Conservation (phyloP, 2,888 invertebrate species). For the Brachyptera risi region DNA sequence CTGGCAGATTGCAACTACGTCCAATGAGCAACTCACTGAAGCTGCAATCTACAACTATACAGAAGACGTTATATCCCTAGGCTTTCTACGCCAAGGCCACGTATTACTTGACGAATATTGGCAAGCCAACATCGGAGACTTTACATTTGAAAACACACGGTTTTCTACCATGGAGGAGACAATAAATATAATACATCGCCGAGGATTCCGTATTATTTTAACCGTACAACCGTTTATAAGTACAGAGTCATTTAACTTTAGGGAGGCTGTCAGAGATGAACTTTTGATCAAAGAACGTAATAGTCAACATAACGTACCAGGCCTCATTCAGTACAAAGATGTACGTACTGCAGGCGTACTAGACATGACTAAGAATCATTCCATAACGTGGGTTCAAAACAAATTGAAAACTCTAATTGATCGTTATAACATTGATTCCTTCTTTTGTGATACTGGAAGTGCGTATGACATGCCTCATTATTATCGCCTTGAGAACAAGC, state of each 20-base stretch:
- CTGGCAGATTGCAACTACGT: conserved; percentile 75
- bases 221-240: conserved; percentile 85
- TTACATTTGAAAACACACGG: conserved; percentile 70
- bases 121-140: conserved; percentile 57
- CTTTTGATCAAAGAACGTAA: conserved; percentile 76
- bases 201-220: conserved; percentile 83
- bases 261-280: conserved; percentile 68
- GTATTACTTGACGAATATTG: conserved; percentile 56
- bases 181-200: conserved; percentile 72
- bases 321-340: conserved; percentile 75
- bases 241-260: conserved; percentile 78
- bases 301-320: conserved; percentile 74
- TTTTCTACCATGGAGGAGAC: conserved; percentile 76
- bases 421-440: conserved; percentile 77
- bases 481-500: conserved; percentile 61
- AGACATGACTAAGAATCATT: conserved; percentile 79
- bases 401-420: conserved; percentile 67
- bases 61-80: conserved; percentile 73
- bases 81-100: conserved; percentile 73
- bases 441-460: conserved; percentile 76
- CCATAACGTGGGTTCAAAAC: conserved; percentile 72
- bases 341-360: conserved; percentile 76
- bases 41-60: conserved; percentile 74
- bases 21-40: conserved; percentile 62
- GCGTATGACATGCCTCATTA: conserved; percentile 84